Conservation (phyloP, 2,797 vertebrate genomes). For the Periparus ater region DNA sequence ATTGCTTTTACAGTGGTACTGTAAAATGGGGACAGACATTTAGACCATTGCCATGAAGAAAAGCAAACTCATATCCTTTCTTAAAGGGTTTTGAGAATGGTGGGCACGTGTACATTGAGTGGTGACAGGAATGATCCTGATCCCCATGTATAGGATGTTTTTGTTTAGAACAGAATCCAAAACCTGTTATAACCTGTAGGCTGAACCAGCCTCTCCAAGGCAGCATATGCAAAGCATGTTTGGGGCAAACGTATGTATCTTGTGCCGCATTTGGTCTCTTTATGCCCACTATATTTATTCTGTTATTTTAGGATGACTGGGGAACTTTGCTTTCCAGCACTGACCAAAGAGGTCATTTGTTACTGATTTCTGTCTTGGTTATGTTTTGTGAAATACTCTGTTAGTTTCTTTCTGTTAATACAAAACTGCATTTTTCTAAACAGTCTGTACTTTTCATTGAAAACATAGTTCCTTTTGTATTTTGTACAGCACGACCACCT, state of each 20-base stretch:
- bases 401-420: slow-evolving; percentile 14
- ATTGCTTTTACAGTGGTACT: not conserved
- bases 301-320: not conserved
- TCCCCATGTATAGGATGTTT: accelerated
- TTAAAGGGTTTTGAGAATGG: not conserved
- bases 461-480: not conserved
- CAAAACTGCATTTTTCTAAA: not conserved
- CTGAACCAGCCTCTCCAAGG: not conserved
- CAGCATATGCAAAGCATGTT: not conserved
- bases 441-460: not conserved
- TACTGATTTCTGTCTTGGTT: not conserved
- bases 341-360: not conserved
- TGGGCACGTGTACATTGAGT: not conserved
- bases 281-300: not conserved
- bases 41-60: not conserved
- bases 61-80: not conserved
- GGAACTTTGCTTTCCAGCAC: not conserved
- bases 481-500: slow-evolving; percentile 85
- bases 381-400: not conserved
- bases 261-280: not conserved
- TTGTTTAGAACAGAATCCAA: not conserved
- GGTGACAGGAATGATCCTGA: not conserved
- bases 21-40: not conserved
- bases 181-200: not conserved
- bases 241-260: not conserved